Conservation (phyloP, 92 coral and sea anemone genomes). For the Palythoa caribaeorum region DNA sequence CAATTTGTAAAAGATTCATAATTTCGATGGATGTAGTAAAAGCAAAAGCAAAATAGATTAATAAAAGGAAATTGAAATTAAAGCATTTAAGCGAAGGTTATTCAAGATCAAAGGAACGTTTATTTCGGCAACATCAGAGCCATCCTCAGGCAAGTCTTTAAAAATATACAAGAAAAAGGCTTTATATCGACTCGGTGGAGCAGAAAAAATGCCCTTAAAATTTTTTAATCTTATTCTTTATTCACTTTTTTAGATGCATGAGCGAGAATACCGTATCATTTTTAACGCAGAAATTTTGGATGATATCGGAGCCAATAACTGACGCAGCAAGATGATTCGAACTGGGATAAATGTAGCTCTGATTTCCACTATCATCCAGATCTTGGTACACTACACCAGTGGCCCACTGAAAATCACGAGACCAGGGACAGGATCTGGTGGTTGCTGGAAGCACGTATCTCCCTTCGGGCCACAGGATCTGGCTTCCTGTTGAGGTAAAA, state of each 20-base stretch:
- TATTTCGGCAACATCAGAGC: too few species aligned
- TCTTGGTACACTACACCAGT: constrained; percentile 46
- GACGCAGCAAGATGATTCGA: constrained; percentile 21
- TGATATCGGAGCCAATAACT: constrained; percentile 25
- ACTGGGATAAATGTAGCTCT: constrained; percentile 8
- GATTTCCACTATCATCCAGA: constrained; percentile 24
- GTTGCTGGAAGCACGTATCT: constrained; percentile 37
- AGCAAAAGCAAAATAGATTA: too few species aligned
- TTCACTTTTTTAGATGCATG: too few species aligned
- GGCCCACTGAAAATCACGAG: constrained; percentile 24
- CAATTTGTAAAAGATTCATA: too few species aligned
- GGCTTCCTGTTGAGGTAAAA: background rate
- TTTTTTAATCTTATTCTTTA: too few species aligned
- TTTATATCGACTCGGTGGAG: too few species aligned
- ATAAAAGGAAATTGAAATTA: too few species aligned
- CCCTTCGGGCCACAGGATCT: constrained; percentile 33
- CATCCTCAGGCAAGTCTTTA: too few species aligned
- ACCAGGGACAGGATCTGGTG: constrained; percentile 8
- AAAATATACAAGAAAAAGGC: too few species aligned
- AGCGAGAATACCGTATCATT: constrained; percentile 14
- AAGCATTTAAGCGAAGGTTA: too few species aligned
- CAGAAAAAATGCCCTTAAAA: too few species aligned
- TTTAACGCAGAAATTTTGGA: constrained; percentile 40
- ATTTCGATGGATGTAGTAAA: background rate
- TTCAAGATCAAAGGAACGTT: too few species aligned